phyloP scores from a whole-genome alignment of 2,113 vertebrate genomes.

The Lipotes vexillifer region DNA sequence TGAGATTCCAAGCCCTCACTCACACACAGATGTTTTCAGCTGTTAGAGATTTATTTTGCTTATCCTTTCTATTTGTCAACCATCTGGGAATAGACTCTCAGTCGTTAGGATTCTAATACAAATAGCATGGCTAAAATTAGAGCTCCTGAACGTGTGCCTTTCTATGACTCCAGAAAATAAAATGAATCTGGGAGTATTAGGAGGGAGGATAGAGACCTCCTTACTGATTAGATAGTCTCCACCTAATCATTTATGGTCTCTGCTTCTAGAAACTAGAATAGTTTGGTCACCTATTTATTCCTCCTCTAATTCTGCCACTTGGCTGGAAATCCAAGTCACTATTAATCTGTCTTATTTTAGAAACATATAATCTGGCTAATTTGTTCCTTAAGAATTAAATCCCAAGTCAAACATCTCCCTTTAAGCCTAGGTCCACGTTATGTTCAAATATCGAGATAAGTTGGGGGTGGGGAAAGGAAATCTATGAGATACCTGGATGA shows the following conservation, averaged over 20 bases:
- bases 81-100: background rate
- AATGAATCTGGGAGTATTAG: background rate
- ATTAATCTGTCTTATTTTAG: slow-evolving; percentile 68
- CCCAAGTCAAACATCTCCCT: slow-evolving; percentile 21
- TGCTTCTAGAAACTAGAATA: slow-evolving; percentile 53
- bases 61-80: slow-evolving; percentile 12
- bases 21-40: background rate
- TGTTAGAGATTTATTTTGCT: slow-evolving; percentile 21
- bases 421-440: background rate
- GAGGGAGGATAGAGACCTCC: background rate
- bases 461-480: background rate
- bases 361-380: slow-evolving; percentile 59
- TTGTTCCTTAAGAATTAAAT: slow-evolving; percentile 50
- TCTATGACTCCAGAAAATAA: slow-evolving; percentile 21
- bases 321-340: slow-evolving; percentile 45
- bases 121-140: slow-evolving; percentile 53
- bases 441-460: background rate
- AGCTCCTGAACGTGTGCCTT: slow-evolving; percentile 14
- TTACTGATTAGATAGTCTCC: background rate
- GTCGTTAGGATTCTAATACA: slow-evolving; percentile 21
- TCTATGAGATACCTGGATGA: background rate
- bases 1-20: background rate
- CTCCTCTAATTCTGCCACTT: slow-evolving; percentile 52
- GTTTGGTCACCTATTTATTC: slow-evolving; percentile 53
- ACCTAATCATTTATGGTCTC: slow-evolving; percentile 21